These are phyloP conservation scores for Drosophila austrosaltans DNA, from an alignment of 2,888 invertebrate species.

Conservation along the genomic window DNA sequence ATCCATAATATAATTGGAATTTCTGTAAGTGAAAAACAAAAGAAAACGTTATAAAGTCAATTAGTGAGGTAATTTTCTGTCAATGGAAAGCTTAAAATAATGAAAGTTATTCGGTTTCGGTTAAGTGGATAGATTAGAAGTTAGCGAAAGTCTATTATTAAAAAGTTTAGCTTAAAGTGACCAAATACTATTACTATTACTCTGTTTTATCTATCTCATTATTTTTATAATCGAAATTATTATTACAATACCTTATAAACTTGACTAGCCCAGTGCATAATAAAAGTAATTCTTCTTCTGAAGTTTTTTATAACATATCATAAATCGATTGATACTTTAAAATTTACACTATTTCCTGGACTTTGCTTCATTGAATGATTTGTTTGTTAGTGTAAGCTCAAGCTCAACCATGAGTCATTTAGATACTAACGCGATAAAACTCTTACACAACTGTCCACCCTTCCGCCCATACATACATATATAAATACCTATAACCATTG, in stretches of 20 bases:
- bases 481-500: not conserved
- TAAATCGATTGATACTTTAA: too few relatives aligned
- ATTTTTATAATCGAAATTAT: too few relatives aligned
- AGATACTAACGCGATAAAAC: not conserved
- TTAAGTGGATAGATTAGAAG: not conserved
- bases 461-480: not conserved
- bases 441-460: not conserved
- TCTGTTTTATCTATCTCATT: too few relatives aligned
- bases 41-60: too few relatives aligned
- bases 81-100: not conserved
- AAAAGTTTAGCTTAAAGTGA: too few relatives aligned
- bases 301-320: too few relatives aligned
- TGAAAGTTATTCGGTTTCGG: not conserved
- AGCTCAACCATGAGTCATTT: not conserved
- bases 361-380: too few relatives aligned
- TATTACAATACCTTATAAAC: too few relatives aligned
- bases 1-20: slow-evolving; percentile 11
- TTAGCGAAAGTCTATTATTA: not conserved
- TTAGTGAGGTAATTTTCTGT: not conserved
- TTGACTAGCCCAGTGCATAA: too few relatives aligned
- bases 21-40: not conserved
- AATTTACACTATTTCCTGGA: too few relatives aligned
- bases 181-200: too few relatives aligned
- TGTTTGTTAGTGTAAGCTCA: not conserved
- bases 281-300: too few relatives aligned